A percentile compares a stretch with the other conserved stretches of the same genome.
Evolutionary conservation across 2,113 vertebrate species (phyloP).

Genomic region (Cervus canadensis): DNA sequence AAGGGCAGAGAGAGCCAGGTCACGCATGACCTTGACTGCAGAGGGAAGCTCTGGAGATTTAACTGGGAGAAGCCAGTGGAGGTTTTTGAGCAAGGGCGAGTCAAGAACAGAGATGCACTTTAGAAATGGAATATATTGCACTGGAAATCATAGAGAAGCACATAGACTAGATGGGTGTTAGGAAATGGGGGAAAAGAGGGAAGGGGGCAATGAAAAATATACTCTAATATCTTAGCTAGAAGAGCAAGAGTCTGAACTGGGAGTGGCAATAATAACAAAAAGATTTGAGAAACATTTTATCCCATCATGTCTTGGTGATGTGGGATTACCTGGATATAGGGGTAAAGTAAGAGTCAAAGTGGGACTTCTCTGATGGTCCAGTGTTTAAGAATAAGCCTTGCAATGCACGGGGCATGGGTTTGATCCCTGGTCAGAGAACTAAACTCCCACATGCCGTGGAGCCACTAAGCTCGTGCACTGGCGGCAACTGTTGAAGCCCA

Average conservation of each 20-base stretch:
- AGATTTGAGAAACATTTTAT: not conserved
- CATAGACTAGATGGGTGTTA: not conserved
- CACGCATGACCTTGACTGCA: not conserved
- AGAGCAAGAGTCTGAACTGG: not conserved
- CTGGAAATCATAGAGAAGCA: not conserved
- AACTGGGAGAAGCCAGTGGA: not conserved
- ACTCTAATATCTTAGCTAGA: not conserved
- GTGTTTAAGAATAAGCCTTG: not conserved
- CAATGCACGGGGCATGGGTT: not conserved
- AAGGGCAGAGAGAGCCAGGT: not conserved
- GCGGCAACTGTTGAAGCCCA: fast-evolving
- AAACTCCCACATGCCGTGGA: not conserved
- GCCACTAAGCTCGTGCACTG: not conserved
- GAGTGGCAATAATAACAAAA: not conserved
- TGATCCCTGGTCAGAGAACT: not conserved
- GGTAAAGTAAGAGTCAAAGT: not conserved
- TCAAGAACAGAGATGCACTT: not conserved
- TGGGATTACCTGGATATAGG: not conserved
- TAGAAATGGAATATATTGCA: not conserved
- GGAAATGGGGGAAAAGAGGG: too few species aligned
- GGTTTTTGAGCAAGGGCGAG: not conserved
- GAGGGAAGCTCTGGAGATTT: not conserved
- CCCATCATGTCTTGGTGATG: not conserved
- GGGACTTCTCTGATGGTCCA: not conserved
- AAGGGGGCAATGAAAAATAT: not conserved